Percentiles rank a stretch among this genome's conserved stretches.
These are phyloP conservation scores for Eubucco bourcierii DNA, from an alignment of 2,113 vertebrate species.

Conservation along the genomic window DNA sequence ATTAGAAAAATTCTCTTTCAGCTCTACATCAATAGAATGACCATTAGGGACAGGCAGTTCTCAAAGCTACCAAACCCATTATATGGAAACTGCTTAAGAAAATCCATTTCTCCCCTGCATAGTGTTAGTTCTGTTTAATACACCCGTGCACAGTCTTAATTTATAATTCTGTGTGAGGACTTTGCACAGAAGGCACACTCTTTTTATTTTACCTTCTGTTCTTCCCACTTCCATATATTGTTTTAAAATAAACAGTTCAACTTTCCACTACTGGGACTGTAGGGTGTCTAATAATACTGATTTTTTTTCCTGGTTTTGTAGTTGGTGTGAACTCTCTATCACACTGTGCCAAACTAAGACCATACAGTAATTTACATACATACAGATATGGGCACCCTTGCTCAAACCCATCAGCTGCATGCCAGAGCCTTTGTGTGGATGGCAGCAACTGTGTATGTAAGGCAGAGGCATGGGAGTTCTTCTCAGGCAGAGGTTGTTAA, in stretches of 20 bases:
- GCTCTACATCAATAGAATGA: constrained; percentile 39
- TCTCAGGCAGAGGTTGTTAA: neutral
- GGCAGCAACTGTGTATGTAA: neutral
- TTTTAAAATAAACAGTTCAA: constrained; percentile 12
- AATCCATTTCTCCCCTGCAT: constrained; percentile 23
- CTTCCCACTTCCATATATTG: neutral
- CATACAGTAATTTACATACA: neutral
- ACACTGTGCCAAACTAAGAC: neutral
- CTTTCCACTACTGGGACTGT: neutral
- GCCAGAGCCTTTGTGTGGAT: neutral
- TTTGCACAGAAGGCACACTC: neutral
- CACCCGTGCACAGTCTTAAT: neutral
- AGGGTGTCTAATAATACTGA: neutral
- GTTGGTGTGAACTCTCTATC: neutral
- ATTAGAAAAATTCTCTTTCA: constrained; percentile 57
- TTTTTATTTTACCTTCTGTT: neutral
- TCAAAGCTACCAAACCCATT: constrained; percentile 24
- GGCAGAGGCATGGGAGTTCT: neutral
- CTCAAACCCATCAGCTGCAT: accelerated
- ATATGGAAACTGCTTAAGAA: constrained; percentile 21
- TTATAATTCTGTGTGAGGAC: constrained; percentile 31
- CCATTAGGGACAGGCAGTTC: constrained; percentile 51
- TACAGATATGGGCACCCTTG: neutral
- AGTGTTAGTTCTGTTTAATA: constrained; percentile 23
- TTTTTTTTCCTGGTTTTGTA: neutral